Conservation (phyloP, 2,797 vertebrate genomes). For the Pseudochirops corinnae region DNA sequence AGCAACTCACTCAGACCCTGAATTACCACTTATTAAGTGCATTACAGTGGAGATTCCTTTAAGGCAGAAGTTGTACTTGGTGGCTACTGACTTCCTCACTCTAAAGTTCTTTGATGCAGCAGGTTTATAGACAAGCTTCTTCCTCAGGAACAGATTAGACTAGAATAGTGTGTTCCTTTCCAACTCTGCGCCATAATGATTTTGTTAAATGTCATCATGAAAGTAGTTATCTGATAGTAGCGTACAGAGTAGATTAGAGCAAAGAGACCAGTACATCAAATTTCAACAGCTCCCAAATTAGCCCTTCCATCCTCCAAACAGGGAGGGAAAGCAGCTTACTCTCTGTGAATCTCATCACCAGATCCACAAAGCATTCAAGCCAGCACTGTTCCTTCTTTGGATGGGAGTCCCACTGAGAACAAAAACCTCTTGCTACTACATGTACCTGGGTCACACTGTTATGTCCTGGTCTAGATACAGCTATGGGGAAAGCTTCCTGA, state of each 20-base stretch:
- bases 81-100: background rate
- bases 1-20: background rate
- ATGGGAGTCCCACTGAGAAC: background rate
- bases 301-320: background rate
- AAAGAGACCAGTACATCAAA: background rate
- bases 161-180: background rate
- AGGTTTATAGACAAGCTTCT: background rate
- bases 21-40: no score
- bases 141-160: background rate
- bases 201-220: conserved; percentile 7
- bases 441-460: background rate
- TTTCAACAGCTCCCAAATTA: background rate
- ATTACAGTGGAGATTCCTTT: background rate
- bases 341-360: background rate
- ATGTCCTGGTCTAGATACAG: background rate
- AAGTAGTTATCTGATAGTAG: conserved; percentile 1
- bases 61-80: background rate
- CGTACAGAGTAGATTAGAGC: background rate
- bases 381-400: background rate
- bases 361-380: background rate
- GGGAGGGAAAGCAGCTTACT: background rate
- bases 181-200: background rate
- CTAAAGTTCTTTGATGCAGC: background rate
- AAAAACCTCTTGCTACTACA: background rate
- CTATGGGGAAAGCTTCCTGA: background rate